Conservation (phyloP, 2,113 vertebrate species). For the Platanista minor region DNA sequence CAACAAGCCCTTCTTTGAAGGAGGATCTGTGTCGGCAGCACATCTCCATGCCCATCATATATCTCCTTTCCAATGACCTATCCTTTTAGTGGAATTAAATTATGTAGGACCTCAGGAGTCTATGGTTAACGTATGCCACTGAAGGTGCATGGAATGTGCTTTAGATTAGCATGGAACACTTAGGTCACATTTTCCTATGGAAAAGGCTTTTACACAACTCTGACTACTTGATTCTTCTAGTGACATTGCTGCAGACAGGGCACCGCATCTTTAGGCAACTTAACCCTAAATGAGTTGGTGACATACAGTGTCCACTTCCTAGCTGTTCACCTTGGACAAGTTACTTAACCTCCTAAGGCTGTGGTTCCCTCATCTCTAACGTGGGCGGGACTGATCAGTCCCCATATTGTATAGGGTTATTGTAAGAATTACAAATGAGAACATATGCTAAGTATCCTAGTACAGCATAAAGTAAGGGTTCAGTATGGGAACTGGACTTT, state of each 20-base stretch:
- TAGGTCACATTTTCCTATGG: not conserved
- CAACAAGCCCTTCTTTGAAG: not conserved
- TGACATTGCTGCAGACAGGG: not conserved
- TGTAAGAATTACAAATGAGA: not conserved
- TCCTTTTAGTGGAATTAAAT: not conserved
- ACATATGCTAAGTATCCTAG: not conserved
- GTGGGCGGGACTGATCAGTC: not conserved
- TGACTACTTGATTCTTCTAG: not conserved
- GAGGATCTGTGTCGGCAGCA: not conserved
- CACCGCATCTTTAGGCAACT: rapidly evolving
- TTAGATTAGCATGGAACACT: not conserved
- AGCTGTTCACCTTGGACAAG: not conserved
- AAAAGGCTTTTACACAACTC: not conserved
- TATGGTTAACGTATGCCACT: not conserved
- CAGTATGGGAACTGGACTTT: not conserved
- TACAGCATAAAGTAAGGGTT: not conserved
- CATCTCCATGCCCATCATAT: not conserved
- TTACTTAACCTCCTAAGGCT: not conserved
- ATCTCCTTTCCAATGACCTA: not conserved
- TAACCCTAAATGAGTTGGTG: not conserved
- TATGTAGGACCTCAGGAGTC: not conserved
- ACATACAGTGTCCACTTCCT: not conserved
- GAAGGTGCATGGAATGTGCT: not conserved
- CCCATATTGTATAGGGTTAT: not conserved
- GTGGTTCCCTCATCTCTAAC: not conserved